Conservation (phyloP, 2,888 invertebrate species). For the Steinernema hermaphroditum region DNA sequence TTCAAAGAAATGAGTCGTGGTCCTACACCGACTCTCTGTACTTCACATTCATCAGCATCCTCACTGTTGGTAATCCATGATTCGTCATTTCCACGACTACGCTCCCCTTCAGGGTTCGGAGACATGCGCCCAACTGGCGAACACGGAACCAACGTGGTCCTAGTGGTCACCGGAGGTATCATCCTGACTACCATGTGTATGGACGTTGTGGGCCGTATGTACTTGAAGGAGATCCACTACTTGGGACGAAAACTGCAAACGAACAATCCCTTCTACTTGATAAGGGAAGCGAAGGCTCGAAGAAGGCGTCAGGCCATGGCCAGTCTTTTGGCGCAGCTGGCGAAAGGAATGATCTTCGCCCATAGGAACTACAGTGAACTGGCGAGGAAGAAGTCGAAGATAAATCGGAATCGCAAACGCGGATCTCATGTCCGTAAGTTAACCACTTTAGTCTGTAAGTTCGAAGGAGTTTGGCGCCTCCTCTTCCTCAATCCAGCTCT, state of each 20-base stretch:
- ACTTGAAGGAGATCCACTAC: slow-evolving; percentile 65
- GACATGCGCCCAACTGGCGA: slow-evolving; percentile 60
- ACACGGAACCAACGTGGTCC: slow-evolving; percentile 48
- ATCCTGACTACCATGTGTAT: slow-evolving; percentile 65
- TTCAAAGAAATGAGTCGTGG: slow-evolving; percentile 52
- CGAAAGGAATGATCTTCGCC: slow-evolving; percentile 65
- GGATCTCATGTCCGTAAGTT: slow-evolving; percentile 60
- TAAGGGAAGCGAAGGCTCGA: slow-evolving; percentile 64
- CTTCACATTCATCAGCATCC: slow-evolving; percentile 63
- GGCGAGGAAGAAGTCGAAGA: slow-evolving; percentile 56
- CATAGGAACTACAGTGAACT: slow-evolving; percentile 62
- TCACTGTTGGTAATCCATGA: slow-evolving; percentile 62
- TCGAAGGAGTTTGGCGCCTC: background rate
- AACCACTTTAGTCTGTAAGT: background rate
- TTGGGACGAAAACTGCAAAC: slow-evolving; percentile 64
- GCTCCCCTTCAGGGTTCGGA: slow-evolving; percentile 57
- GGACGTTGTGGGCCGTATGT: slow-evolving; percentile 66
- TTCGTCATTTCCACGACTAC: background rate
- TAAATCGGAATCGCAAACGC: slow-evolving; percentile 51
- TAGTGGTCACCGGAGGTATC: slow-evolving; percentile 58
- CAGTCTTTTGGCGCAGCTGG: slow-evolving; percentile 62
- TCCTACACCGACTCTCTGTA: slow-evolving; percentile 61
- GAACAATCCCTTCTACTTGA: slow-evolving; percentile 64
- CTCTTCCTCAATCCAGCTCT: background rate
- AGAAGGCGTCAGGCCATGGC: slow-evolving; percentile 64